A percentile compares a stretch with the other conserved stretches of the same genome.
These are phyloP conservation scores for Standfussiana lucernea DNA, from an alignment of 2,888 invertebrate genomes.

Conservation along the genomic window DNA sequence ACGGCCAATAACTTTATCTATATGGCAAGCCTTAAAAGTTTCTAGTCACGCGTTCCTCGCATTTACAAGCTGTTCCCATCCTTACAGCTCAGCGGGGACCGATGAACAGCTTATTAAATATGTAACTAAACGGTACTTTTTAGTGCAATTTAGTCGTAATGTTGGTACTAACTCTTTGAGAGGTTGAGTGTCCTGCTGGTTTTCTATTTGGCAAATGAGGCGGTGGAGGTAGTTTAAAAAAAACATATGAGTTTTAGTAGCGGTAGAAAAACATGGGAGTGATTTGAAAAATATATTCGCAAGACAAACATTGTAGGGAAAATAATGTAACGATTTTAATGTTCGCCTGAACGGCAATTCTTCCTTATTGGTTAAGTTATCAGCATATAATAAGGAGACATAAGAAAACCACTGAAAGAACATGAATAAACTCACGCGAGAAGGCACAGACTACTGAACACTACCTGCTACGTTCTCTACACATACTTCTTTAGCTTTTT, in stretches of 20 bases:
- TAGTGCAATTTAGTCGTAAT: conserved; percentile 53
- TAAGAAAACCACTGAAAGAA: too few species aligned
- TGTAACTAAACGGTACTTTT: conserved; percentile 62
- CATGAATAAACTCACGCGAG: too few species aligned
- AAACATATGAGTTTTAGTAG: neutral
- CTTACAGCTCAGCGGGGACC: conserved; percentile 72
- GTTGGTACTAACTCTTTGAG: conserved; percentile 55
- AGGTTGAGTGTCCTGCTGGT: conserved; percentile 57
- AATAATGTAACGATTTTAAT: too few species aligned
- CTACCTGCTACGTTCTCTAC: too few species aligned
- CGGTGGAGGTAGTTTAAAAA: neutral
- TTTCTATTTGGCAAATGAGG: conserved; percentile 45
- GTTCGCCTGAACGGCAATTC: too few species aligned
- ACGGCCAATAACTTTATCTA: conserved; percentile 54
- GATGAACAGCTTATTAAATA: conserved; percentile 62
- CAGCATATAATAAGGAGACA: too few species aligned
- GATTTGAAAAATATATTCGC: too few species aligned
- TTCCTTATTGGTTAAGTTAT: neutral
- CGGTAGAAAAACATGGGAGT: neutral
- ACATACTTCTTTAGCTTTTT: too few species aligned
- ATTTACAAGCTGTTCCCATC: conserved; percentile 55
- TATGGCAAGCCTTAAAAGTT: conserved; percentile 70
- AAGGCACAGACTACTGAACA: too few species aligned
- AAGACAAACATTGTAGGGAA: too few species aligned
- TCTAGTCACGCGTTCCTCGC: conserved; percentile 73